These are phyloP conservation scores for Ptilorrhoa leucosticta DNA, from an alignment of 2,113 vertebrate genomes.

Conservation along the genomic window DNA sequence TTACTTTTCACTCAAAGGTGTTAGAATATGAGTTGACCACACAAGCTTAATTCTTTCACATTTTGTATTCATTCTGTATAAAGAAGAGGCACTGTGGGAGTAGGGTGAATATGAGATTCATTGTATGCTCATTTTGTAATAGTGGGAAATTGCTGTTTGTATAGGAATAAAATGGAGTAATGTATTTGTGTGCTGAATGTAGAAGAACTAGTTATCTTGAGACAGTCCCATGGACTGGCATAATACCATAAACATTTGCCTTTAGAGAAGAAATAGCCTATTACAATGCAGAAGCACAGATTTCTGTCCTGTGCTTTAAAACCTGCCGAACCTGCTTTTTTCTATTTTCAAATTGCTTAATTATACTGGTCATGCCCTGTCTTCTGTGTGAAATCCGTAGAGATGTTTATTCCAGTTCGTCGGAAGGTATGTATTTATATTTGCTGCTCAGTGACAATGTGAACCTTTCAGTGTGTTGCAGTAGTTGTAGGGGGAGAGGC, in stretches of 20 bases:
- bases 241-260: constrained; percentile 20
- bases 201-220: constrained; percentile 12
- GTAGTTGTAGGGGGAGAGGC: background rate
- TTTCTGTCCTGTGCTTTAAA: background rate
- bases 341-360: constrained; percentile 1
- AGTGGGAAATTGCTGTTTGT: constrained; percentile 28
- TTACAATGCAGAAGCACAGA: constrained; percentile 28
- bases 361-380: background rate
- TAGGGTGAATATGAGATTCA: background rate
- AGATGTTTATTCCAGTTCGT: background rate
- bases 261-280: constrained; percentile 16
- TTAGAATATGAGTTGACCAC: background rate
- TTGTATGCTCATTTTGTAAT: background rate
- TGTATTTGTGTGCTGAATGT: constrained; percentile 25
- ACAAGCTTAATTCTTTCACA: background rate
- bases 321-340: background rate
- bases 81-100: background rate
- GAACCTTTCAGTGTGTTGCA: background rate
- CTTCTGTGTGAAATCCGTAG: background rate
- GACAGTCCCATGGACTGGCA: background rate
- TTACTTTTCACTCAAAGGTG: background rate
- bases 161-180: constrained; percentile 17
- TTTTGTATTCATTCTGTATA: background rate
- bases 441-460: background rate
- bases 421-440: background rate